These are phyloP conservation scores for Labeo catla DNA, from an alignment of 2,113 vertebrate species.

Conservation along the genomic window DNA sequence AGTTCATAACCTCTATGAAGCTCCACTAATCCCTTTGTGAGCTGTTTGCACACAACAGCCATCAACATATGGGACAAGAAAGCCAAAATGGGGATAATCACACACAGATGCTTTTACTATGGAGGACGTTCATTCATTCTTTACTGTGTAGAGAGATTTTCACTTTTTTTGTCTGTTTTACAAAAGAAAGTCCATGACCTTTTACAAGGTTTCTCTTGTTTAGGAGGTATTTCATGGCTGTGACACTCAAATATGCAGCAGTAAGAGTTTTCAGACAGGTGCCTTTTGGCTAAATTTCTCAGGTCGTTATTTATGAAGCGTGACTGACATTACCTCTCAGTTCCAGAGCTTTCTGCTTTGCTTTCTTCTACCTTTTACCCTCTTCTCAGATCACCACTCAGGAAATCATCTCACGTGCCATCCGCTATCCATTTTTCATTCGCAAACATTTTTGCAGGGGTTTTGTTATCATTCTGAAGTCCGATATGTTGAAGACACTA, in stretches of 20 bases:
- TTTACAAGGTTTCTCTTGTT: neutral
- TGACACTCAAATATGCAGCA: slow-evolving; percentile 15
- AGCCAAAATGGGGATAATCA: slow-evolving; percentile 7
- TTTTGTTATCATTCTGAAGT: neutral
- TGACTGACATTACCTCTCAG: slow-evolving; percentile 5
- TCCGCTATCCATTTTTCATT: slow-evolving; percentile 11
- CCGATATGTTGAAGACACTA: slow-evolving; percentile 3
- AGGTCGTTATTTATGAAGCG: slow-evolving; percentile 30
- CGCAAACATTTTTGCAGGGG: neutral
- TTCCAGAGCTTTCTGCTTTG: neutral
- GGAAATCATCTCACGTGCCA: slow-evolving; percentile 10
- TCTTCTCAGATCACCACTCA: neutral
- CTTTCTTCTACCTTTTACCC: slow-evolving; percentile 32
- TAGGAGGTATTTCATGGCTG: neutral
- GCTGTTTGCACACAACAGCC: slow-evolving; percentile 42
- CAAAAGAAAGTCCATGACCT: neutral
- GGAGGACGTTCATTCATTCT: neutral
- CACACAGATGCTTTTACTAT: slow-evolving; percentile 5
- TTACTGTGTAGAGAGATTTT: slow-evolving; percentile 18
- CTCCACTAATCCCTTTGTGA: slow-evolving; percentile 33
- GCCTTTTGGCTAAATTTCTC: slow-evolving; percentile 15
- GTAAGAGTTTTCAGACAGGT: slow-evolving; percentile 38
- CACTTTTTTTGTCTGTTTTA: neutral
- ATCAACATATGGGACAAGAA: neutral
- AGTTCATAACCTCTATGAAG: slow-evolving; percentile 6